phyloP scores from a whole-genome alignment of 2,797 vertebrate genomes.

The Urocyon cinereoargenteus region DNA sequence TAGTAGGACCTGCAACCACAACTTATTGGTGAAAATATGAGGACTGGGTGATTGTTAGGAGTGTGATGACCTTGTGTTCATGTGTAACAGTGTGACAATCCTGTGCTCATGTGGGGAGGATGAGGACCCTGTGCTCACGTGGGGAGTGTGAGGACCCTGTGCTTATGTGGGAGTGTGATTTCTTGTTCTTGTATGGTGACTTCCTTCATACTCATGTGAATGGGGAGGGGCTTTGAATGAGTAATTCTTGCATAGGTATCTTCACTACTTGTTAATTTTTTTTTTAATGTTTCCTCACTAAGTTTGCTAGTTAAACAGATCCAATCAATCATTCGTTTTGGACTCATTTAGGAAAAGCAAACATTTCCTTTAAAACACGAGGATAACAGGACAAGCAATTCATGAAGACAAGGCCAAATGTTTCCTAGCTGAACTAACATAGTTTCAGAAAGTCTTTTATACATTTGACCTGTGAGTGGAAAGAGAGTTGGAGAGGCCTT shows the following conservation, averaged over 20 bases:
- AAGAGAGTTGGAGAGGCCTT: neutral
- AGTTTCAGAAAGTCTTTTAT: neutral
- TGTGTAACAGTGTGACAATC: no score
- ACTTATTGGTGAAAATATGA: neutral
- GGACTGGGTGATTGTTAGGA: no score
- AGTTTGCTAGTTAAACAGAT: neutral
- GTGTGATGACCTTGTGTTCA: no score
- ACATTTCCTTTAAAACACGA: conserved; percentile 30
- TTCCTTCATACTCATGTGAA: no score
- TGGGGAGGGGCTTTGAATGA: neutral
- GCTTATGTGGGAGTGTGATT: neutral
- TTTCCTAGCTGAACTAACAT: neutral
- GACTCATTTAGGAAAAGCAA: neutral
- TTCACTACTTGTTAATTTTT: neutral
- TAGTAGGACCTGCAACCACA: neutral
- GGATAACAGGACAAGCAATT: neutral
- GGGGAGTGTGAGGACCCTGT: neutral
- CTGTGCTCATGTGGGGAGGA: no score
- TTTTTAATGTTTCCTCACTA: neutral
- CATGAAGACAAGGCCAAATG: neutral
- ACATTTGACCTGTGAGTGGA: neutral
- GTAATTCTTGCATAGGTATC: neutral
- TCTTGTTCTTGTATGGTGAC: neutral
- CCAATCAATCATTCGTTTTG: neutral
- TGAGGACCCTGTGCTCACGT: no score